A percentile compares a stretch with the other conserved stretches of the same genome.
Conservation (phyloP, 2,888 invertebrate species). For the Empis stercorea region DNA sequence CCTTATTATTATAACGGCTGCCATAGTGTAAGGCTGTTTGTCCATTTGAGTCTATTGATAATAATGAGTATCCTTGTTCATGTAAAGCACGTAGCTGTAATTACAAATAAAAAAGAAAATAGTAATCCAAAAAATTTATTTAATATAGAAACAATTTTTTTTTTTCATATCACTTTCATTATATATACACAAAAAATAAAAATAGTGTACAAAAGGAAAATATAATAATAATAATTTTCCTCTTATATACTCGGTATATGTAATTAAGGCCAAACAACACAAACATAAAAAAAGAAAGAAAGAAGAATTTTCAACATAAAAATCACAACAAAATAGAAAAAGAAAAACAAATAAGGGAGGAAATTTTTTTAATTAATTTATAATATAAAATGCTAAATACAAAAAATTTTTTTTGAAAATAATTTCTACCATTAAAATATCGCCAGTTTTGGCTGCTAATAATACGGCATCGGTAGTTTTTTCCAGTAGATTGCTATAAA, state of each 20-base stretch:
- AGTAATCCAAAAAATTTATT: not conserved
- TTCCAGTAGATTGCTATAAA: conserved; percentile 59
- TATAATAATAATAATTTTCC: no score
- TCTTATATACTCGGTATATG: no score
- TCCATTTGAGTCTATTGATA: conserved; percentile 70
- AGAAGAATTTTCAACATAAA: no score
- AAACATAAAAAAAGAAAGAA: no score
- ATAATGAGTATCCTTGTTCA: conserved; percentile 67
- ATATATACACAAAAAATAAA: not conserved
- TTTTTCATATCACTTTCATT: no score
- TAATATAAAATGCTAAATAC: not conserved
- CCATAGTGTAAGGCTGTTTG: conserved; percentile 87
- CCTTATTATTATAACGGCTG: conserved; percentile 75
- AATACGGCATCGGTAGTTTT: conserved; percentile 71
- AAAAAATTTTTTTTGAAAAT: no score
- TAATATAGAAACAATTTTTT: not conserved
- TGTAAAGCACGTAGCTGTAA: conserved; percentile 70
- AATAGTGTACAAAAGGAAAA: no score
- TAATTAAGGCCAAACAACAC: no score
- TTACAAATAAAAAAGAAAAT: not conserved
- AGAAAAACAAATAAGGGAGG: not conserved
- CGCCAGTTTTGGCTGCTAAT: conserved; percentile 72
- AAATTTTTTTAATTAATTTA: not conserved
- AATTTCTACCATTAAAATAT: conserved; percentile 54
- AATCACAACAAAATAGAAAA: not conserved